These are phyloP conservation scores for Heterocephalus glaber DNA, from an alignment of 2,113 vertebrate genomes.

Conservation along the genomic window DNA sequence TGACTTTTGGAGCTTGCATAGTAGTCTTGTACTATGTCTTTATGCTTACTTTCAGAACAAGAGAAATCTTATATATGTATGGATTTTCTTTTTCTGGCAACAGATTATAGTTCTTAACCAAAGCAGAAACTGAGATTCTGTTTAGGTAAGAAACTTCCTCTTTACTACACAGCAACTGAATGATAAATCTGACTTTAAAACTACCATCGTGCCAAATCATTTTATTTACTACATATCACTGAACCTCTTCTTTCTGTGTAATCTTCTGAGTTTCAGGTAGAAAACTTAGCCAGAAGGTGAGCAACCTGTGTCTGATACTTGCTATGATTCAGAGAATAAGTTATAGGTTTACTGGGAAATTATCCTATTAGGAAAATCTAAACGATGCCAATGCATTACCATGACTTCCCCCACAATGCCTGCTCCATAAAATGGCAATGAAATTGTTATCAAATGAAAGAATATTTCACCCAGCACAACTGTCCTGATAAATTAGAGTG, in stretches of 20 bases:
- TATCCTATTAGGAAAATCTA: conserved; percentile 9
- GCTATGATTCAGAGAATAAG: background rate
- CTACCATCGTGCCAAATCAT: background rate
- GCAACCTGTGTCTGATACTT: background rate
- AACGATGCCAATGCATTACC: background rate
- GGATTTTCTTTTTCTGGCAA: background rate
- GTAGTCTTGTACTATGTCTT: background rate
- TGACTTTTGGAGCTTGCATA: background rate
- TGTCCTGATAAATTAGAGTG: conserved; percentile 11
- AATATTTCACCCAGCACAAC: conserved; percentile 36
- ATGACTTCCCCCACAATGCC: background rate
- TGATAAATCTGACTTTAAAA: background rate
- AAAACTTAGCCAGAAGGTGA: background rate
- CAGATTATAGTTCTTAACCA: background rate
- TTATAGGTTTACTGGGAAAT: conserved; percentile 2
- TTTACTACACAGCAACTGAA: background rate
- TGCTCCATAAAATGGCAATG: background rate
- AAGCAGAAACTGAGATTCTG: background rate
- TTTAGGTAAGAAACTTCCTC: background rate
- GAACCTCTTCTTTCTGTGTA: background rate
- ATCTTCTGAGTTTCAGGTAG: background rate
- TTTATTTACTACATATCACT: background rate
- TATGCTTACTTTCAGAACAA: background rate
- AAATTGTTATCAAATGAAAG: conserved; percentile 58
- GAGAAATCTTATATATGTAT: background rate